A percentile compares a stretch with the other conserved stretches of the same genome.
Evolutionary conservation across 2,888 invertebrate genomes (phyloP).

Genomic region (Eumerus sabulonum): DNA sequence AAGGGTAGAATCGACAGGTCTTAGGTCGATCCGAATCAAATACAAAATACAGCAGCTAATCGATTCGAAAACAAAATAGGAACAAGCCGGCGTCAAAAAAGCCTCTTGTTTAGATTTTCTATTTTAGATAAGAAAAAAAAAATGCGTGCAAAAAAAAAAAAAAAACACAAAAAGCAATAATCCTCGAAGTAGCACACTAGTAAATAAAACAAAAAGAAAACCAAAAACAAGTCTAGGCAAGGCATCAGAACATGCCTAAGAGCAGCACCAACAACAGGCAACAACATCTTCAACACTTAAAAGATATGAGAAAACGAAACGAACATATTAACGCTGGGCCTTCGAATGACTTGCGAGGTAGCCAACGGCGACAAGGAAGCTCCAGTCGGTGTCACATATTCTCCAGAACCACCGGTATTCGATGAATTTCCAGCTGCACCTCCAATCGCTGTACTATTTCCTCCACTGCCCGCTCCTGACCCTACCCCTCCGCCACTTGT

Average conservation of each 20-base stretch:
- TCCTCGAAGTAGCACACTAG: conserved; percentile 2
- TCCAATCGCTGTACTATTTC: conserved; percentile 68
- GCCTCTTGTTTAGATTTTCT: too few relatives aligned
- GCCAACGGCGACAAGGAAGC: conserved; percentile 77
- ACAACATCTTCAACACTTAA: neutral
- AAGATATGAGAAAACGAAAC: conserved; percentile 69
- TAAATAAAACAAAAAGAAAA: conserved; percentile 6
- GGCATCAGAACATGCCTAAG: too few relatives aligned
- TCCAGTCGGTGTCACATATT: conserved; percentile 69
- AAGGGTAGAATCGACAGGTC: too few relatives aligned
- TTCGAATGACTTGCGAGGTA: conserved; percentile 78
- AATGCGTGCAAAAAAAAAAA: conserved; percentile 27
- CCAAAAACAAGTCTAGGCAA: conserved; percentile 9
- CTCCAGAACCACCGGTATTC: conserved; percentile 69
- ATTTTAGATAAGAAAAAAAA: too few relatives aligned
- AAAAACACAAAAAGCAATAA: neutral
- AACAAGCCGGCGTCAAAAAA: too few relatives aligned
- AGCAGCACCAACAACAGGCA: conserved; percentile 49
- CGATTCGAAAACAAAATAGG: too few relatives aligned
- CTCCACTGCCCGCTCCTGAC: conserved; percentile 32
- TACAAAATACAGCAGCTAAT: too few relatives aligned
- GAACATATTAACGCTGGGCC: conserved; percentile 79
- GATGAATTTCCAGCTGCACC: conserved; percentile 46
- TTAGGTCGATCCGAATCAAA: too few relatives aligned
- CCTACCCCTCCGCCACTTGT: too few relatives aligned